Base-by-base conservation (phyloP, 2,113 vertebrate genomes). In the Gasterosteus nipponicus region DNA sequence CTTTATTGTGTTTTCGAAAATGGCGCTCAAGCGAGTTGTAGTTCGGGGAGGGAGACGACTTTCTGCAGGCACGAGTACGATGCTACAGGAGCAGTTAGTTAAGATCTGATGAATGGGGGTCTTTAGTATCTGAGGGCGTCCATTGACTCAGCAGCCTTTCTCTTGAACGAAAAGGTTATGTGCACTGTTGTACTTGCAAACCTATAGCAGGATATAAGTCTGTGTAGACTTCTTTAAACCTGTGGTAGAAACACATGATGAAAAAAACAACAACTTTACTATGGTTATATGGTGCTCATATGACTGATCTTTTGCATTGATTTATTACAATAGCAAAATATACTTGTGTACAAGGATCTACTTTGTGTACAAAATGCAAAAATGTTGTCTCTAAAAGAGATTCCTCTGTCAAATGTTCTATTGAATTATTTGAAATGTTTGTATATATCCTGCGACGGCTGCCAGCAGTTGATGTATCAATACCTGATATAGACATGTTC, bases 321-420 rank as follows among this genome's bases (percentile, higher is more conserved):
- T 89, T 91, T 93, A 81, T 90, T 87, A 90, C 86, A 89, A 87
- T 92, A 92, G 87, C 87, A 86, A 86, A 69, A 73, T 87, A 81
- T 93, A 93, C 91, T 94, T 93, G 92, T 88, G 89, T 93, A 83
- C 93, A 92, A 93, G 91, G 87, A 89, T 90, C 82, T 94, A 92
- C 92, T 94, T 92, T 93, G 93, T 90, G 91, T 93, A 81, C 93
- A 94, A 92, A 93, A 91, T 84, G 75, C 86, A 83, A 87, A 87
- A 78, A 92, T 67, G 76, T 92, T 93, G 92, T 95, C 94, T 95
- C 94, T 95, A 94, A 94, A 83, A 94, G 94, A 95, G 94, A 94
- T 91, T 88, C 88, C 89, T 87, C 72, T 87, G 93, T 94, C 91
- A 95, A 91, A 92, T 94, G 92, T 94, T 95, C 93, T 91, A 95